Evolutionary conservation across 53 echinoderm and acorn worm species (phyloP).

Genomic region (Zoroaster sp.): DNA sequence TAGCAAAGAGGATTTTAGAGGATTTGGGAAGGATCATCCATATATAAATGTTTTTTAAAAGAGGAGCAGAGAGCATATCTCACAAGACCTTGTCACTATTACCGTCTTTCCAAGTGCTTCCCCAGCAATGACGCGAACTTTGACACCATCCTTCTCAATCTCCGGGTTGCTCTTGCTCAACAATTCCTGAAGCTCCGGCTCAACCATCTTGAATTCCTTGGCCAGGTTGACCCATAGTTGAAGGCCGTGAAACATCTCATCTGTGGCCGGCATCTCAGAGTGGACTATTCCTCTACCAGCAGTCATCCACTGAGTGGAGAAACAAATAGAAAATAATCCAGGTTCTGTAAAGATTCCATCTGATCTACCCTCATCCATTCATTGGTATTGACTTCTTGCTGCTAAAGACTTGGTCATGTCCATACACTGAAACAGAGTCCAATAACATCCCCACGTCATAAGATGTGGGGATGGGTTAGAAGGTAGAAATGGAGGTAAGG

Average conservation of each 20-base stretch:
- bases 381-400: too few relatives aligned
- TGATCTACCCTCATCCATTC: too few relatives aligned
- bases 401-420: too few relatives aligned
- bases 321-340: neutral
- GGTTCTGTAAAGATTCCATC: too few relatives aligned
- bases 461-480: neutral
- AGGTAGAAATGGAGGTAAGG: too few relatives aligned
- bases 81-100: too few relatives aligned
- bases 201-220: constrained; percentile 79
- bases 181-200: constrained; percentile 90
- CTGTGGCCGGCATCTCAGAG: constrained; percentile 88
- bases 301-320: constrained; percentile 89
- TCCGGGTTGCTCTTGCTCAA: constrained; percentile 77
- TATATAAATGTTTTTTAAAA: too few relatives aligned
- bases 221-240: constrained; percentile 95
- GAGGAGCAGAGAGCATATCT: too few relatives aligned
- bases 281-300: constrained; percentile 97
- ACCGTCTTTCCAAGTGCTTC: constrained; percentile 91
- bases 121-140: constrained; percentile 91
- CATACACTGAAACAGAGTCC: too few relatives aligned
- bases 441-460: too few relatives aligned
- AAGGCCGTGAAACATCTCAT: constrained; percentile 72
- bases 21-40: too few relatives aligned
- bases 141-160: constrained; percentile 77
- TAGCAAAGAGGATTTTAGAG: too few relatives aligned